A percentile compares a stretch with the other conserved stretches of the same genome.
Conservation (phyloP, 2,797 vertebrate genomes). For the Danionella dracula region DNA sequence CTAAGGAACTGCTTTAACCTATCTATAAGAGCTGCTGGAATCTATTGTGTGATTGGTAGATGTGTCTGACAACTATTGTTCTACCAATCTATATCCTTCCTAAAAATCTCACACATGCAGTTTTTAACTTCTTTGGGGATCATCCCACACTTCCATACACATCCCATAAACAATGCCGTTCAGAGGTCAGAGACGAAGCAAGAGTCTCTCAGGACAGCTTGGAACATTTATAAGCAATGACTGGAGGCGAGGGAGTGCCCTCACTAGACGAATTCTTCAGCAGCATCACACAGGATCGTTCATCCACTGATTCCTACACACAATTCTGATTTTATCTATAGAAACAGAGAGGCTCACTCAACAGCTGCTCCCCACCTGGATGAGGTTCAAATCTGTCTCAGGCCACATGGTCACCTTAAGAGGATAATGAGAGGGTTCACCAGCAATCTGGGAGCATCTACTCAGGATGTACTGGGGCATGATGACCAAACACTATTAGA, state of each 20-base stretch:
- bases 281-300: slow-evolving; percentile 25
- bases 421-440: background rate
- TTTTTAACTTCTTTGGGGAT: too few species aligned
- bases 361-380: slow-evolving; percentile 69
- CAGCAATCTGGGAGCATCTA: background rate
- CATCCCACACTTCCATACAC: background rate
- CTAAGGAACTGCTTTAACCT: too few species aligned
- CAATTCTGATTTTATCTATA: slow-evolving; percentile 29
- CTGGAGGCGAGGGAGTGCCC: slow-evolving; percentile 7
- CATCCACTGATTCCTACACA: slow-evolving; percentile 1
- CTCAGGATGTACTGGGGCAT: slow-evolving; percentile 11
- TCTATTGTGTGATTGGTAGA: too few species aligned
- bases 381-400: slow-evolving; percentile 21
- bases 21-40: too few species aligned
- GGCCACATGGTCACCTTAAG: slow-evolving; percentile 14
- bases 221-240: slow-evolving; percentile 15
- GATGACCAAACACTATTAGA: background rate
- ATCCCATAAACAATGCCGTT: background rate
- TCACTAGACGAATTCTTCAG: slow-evolving; percentile 22
- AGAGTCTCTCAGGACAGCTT: background rate
- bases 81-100: too few species aligned
- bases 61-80: too few species aligned
- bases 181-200: slow-evolving; percentile 9
- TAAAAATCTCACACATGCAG: too few species aligned
- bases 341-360: slow-evolving; percentile 46